Evolutionary conservation across 2,797 vertebrate genomes (phyloP).

Genomic region (Chaenodraco wilsoni): DNA sequence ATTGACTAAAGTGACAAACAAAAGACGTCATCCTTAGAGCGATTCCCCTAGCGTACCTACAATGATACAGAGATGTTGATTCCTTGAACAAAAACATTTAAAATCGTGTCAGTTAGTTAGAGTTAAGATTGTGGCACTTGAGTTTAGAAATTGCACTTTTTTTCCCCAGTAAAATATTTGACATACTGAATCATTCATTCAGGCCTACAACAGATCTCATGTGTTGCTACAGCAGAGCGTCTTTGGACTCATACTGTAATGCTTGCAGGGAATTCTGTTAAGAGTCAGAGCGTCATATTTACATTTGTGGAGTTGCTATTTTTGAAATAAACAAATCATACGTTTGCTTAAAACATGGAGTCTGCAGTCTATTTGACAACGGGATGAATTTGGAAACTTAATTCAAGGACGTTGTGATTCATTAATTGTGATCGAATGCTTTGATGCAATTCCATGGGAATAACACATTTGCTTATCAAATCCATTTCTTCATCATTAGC

Average conservation of each 20-base stretch:
- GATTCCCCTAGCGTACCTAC: background rate
- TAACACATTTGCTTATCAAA: slow-evolving; percentile 65
- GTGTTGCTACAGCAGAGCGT: no score
- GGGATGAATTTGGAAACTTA: slow-evolving; percentile 41
- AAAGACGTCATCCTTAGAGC: background rate
- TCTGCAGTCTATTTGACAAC: slow-evolving; percentile 26
- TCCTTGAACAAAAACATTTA: slow-evolving; percentile 1
- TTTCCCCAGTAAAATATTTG: no score
- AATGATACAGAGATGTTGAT: background rate
- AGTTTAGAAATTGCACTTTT: no score
- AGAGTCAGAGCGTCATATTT: background rate
- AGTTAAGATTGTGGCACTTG: no score
- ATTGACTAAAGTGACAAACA: background rate
- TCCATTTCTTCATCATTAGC: slow-evolving; percentile 61
- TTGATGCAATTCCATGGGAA: slow-evolving; percentile 76
- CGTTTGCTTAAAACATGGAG: slow-evolving; percentile 16
- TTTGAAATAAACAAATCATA: slow-evolving; percentile 23
- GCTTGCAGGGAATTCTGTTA: background rate
- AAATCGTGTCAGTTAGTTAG: background rate
- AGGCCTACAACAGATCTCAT: no score
- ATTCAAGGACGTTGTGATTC: slow-evolving; percentile 67
- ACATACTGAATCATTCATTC: no score
- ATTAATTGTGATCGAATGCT: slow-evolving; percentile 73
- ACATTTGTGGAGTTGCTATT: slow-evolving; percentile 4
- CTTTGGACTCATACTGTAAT: no score